Percentiles rank a stretch among this genome's conserved stretches.
phyloP scores from a whole-genome alignment of 2,797 vertebrate genomes.

The Sebastes diploproa region DNA sequence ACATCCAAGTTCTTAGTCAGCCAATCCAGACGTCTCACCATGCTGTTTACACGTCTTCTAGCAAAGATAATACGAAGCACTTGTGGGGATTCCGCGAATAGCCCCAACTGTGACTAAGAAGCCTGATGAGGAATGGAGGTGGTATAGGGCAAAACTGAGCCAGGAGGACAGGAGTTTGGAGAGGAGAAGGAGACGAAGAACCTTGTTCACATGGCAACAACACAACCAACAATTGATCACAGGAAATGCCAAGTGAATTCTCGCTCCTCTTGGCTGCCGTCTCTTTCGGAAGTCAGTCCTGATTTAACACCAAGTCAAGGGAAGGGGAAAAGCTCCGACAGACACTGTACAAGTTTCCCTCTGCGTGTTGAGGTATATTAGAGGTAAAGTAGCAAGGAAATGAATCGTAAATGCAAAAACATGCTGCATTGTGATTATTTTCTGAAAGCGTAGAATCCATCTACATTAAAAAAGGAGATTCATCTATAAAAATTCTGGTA shows the following conservation, averaged over 20 bases:
- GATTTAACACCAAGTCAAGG: conserved; percentile 1
- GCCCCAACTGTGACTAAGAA: conserved; percentile 39
- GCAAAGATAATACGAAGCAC: conserved; percentile 58
- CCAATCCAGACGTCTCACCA: conserved; percentile 45
- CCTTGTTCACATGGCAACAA: conserved; percentile 44
- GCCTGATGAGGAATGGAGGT: conserved; percentile 18
- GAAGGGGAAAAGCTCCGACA: conserved; percentile 3
- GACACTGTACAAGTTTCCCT: neutral
- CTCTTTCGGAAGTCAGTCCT: conserved; percentile 26
- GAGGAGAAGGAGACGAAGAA: conserved; percentile 6
- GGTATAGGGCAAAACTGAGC: conserved; percentile 2
- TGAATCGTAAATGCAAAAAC: neutral
- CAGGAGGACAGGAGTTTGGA: neutral
- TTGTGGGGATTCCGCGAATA: conserved; percentile 60
- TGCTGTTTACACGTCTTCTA: conserved; percentile 50
- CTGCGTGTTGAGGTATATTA: neutral
- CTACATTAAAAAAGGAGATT: neutral
- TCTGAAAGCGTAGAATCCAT: neutral
- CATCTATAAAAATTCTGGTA: no score
- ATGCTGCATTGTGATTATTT: neutral
- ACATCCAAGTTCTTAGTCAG: conserved; percentile 44
- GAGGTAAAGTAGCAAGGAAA: neutral
- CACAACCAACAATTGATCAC: conserved; percentile 51
- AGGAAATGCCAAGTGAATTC: conserved; percentile 67
- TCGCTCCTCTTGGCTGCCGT: conserved; percentile 17